Conservation (phyloP, 2,888 invertebrate genomes). For the Drosophila antonietae region DNA sequence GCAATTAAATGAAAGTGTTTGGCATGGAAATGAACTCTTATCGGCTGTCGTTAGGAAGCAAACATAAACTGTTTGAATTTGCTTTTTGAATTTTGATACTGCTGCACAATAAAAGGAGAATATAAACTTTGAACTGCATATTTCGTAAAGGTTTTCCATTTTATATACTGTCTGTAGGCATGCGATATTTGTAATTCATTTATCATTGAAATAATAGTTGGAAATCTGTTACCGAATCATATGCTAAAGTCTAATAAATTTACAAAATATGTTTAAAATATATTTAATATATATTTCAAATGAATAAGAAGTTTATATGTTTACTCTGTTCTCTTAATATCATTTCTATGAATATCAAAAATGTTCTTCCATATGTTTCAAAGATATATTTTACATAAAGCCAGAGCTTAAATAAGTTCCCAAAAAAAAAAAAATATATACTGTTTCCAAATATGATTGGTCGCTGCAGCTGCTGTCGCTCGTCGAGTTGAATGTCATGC, state of each 20-base stretch:
- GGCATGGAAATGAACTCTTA: background rate
- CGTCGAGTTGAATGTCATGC: constrained; percentile 65
- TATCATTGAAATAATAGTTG: background rate
- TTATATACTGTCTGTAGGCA: background rate
- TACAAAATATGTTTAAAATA: no score
- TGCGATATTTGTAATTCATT: background rate
- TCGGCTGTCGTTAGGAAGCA: background rate
- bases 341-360: no score
- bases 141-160: background rate
- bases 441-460: constrained; percentile 40
- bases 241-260: no score
- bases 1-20: constrained; percentile 34
- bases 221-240: background rate
- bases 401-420: background rate
- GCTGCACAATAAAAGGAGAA: background rate
- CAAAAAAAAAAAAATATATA: constrained; percentile 6
- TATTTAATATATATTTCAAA: no score
- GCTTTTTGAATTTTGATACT: constrained; percentile 11
- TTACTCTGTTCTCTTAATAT: no score
- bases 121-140: background rate
- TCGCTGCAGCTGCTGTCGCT: constrained; percentile 54
- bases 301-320: no score
- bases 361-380: background rate
- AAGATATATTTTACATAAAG: background rate
- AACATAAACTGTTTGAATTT: constrained; percentile 29